Evolutionary conservation across 2,113 vertebrate genomes (phyloP).

Genomic region (Syngnathus typhle): DNA sequence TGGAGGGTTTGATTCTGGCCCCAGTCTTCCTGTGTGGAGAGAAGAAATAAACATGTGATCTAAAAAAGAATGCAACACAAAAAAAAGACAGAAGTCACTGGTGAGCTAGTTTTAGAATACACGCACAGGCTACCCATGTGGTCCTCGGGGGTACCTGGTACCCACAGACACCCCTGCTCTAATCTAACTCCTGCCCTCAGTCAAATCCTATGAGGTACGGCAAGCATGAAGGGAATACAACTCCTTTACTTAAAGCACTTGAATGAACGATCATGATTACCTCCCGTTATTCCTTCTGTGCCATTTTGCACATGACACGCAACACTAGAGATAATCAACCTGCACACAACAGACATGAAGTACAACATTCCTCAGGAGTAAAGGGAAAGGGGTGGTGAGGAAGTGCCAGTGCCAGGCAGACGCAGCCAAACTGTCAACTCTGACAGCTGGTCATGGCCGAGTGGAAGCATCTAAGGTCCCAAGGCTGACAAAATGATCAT

Average conservation of each 20-base stretch:
- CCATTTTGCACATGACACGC: not conserved
- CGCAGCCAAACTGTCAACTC: conserved; percentile 23
- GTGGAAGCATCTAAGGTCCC: conserved; percentile 33
- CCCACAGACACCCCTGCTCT: not conserved
- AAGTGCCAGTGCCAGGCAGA: conserved; percentile 7
- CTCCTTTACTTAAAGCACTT: not conserved
- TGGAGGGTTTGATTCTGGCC: no score
- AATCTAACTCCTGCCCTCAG: not conserved
- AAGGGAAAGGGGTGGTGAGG: conserved; percentile 23
- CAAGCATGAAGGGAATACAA: not conserved
- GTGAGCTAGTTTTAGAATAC: no score
- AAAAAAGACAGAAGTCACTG: not conserved
- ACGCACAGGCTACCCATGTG: no score
- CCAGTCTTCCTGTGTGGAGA: no score
- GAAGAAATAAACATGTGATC: no score
- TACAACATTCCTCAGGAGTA: conserved; percentile 8
- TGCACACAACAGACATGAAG: conserved; percentile 11
- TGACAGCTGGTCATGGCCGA: conserved; percentile 54
- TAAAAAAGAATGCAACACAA: not conserved
- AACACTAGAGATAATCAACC: conserved; percentile 17
- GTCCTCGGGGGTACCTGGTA: not conserved
- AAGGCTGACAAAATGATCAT: conserved; percentile 54
- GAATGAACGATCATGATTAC: not conserved
- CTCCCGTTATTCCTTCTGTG: not conserved
- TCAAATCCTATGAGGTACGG: not conserved